A percentile compares a stretch with the other conserved stretches of the same genome.
Evolutionary conservation across 2,888 invertebrate species (phyloP).

Genomic region (Idaea straminata): DNA sequence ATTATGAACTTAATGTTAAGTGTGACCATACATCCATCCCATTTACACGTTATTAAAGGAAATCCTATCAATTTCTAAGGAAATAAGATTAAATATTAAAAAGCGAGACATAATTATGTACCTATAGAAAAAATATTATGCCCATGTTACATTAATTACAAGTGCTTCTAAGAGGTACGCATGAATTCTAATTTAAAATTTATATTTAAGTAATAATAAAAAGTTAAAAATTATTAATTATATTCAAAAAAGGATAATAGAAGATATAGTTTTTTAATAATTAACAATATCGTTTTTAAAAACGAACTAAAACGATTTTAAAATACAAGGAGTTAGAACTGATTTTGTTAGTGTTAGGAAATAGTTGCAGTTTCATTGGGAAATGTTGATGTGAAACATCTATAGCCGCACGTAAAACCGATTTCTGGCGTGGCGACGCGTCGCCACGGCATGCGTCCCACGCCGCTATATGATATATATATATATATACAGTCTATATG

Average conservation of each 20-base stretch:
- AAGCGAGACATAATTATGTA: conserved; percentile 53
- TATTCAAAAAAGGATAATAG: conserved; percentile 48
- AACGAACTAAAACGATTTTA: conserved; percentile 62
- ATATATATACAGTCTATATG: no score
- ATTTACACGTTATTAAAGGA: conserved; percentile 62
- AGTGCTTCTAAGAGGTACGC: conserved; percentile 52
- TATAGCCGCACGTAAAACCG: no score
- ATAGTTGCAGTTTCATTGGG: conserved; percentile 59
- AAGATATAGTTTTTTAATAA: conserved; percentile 62
- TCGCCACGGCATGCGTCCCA: no score
- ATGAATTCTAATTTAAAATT: conserved; percentile 52
- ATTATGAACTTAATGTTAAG: conserved; percentile 60
- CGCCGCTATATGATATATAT: no score
- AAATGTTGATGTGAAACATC: no score
- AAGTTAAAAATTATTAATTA: conserved; percentile 39
- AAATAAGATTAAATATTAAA: conserved; percentile 57
- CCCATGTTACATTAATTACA: conserved; percentile 50
- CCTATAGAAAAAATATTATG: conserved; percentile 60
- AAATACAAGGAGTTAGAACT: conserved; percentile 52
- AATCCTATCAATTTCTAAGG: conserved; percentile 61
- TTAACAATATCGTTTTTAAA: conserved; percentile 71
- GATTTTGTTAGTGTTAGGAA: conserved; percentile 45
- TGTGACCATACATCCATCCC: conserved; percentile 68
- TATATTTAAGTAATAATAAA: conserved; percentile 46
- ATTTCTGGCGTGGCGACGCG: no score